These are phyloP conservation scores for Hypanus sabinus DNA, from an alignment of 2,113 vertebrate species.

Conservation along the genomic window DNA sequence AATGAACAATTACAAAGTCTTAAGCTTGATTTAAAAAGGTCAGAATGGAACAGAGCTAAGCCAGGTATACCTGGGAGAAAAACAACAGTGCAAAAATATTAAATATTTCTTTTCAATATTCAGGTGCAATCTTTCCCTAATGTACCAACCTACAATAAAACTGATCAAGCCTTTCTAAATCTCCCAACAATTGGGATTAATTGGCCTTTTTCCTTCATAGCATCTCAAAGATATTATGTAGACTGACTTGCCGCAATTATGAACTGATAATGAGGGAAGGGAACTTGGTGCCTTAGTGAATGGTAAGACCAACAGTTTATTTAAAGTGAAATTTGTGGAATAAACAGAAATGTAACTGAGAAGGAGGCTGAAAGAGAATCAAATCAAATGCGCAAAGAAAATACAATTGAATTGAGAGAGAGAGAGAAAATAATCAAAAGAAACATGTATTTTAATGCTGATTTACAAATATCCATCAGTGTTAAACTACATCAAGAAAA, in stretches of 20 bases:
- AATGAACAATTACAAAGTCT: neutral
- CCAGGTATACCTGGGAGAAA: neutral
- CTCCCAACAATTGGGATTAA: neutral
- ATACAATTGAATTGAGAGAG: neutral
- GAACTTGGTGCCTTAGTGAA: neutral
- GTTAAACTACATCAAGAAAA: neutral
- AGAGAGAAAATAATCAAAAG: neutral
- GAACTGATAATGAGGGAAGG: neutral
- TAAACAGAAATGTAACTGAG: neutral
- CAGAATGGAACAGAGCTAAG: neutral
- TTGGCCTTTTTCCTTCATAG: neutral
- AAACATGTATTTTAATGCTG: neutral
- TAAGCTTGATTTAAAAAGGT: neutral
- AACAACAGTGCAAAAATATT: neutral
- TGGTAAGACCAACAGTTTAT: neutral
- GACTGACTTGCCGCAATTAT: neutral
- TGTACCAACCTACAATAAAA: neutral
- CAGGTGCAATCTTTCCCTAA: neutral
- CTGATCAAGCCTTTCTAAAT: neutral
- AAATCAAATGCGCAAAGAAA: neutral
- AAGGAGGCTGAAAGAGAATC: neutral
- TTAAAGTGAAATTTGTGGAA: neutral
- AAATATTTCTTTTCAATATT: neutral
- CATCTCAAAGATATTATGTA: neutral
- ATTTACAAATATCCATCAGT: neutral